Conservation (phyloP, 2,113 vertebrate species). For the Dinomys branickii region DNA sequence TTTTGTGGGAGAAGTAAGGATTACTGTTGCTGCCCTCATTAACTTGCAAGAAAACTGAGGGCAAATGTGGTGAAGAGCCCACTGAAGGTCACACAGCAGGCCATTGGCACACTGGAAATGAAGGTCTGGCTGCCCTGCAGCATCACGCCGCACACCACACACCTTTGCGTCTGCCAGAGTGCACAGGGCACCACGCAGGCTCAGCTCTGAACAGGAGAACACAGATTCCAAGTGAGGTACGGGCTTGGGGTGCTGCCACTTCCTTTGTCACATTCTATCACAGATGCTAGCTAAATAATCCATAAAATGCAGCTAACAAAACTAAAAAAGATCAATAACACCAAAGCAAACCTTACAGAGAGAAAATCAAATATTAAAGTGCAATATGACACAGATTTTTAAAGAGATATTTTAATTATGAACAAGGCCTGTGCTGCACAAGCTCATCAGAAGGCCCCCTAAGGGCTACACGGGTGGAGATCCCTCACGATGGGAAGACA, state of each 20-base stretch:
- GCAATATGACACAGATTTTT: neutral
- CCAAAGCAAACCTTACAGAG: neutral
- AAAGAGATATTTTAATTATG: slow-evolving; percentile 1
- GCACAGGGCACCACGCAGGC: neutral
- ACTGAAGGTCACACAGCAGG: neutral
- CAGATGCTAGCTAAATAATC: slow-evolving; percentile 32
- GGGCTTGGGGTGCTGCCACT: fast-evolving
- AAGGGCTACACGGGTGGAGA: fast-evolving
- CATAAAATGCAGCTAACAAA: slow-evolving; percentile 3
- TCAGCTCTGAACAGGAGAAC: neutral
- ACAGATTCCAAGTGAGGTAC: fast-evolving
- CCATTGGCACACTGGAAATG: neutral
- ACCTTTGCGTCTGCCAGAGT: neutral
- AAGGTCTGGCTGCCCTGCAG: neutral
- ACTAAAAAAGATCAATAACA: neutral
- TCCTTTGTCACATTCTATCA: neutral
- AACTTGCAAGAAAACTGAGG: neutral
- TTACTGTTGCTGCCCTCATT: neutral
- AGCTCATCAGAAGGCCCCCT: neutral
- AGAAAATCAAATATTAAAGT: slow-evolving; percentile 54
- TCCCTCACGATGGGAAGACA: neutral
- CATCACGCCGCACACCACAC: neutral
- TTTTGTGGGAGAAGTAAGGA: neutral
- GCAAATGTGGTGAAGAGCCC: neutral
- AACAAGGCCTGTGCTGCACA: neutral